phyloP scores from a whole-genome alignment of 1,140 invertebrate species.

The Pristionchus pacificus region DNA sequence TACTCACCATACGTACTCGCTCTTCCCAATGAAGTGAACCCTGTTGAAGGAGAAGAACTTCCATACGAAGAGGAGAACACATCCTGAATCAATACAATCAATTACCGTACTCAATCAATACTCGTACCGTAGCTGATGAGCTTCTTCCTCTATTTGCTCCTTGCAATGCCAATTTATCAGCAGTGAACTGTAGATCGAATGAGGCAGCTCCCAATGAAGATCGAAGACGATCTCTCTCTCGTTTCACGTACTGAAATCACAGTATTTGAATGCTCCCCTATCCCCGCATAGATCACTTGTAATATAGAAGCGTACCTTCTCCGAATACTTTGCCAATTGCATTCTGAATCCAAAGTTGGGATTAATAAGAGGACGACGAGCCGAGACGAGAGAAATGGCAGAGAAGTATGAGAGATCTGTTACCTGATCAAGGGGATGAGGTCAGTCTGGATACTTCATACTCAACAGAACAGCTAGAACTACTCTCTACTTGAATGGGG shows the following conservation, averaged over 20 bases:
- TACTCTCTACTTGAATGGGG: too few species aligned
- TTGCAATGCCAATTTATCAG: not conserved
- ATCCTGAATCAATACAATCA: not conserved
- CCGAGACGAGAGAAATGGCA: constrained; percentile 80
- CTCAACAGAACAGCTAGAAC: too few species aligned
- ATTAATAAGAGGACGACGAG: constrained; percentile 82
- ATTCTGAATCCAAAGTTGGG: constrained; percentile 68
- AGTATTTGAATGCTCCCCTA: too few species aligned
- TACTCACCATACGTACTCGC: not conserved
- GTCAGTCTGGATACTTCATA: too few species aligned
- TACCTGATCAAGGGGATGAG: too few species aligned
- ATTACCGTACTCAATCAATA: not conserved
- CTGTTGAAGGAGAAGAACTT: not conserved
- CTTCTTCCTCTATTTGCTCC: not conserved
- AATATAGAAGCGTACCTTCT: constrained; percentile 7
- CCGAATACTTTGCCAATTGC: constrained; percentile 22
- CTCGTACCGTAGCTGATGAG: not conserved
- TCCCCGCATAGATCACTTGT: not conserved
- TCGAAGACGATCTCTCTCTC: not conserved
- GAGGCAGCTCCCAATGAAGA: not conserved
- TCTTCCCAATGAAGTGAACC: too few species aligned
- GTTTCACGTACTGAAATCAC: not conserved
- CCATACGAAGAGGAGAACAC: too few species aligned
- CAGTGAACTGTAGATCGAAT: not conserved
- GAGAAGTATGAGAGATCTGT: constrained; percentile 84